These are phyloP conservation scores for Acanthopagrus latus DNA, from an alignment of 2,797 vertebrate genomes.

Conservation along the genomic window DNA sequence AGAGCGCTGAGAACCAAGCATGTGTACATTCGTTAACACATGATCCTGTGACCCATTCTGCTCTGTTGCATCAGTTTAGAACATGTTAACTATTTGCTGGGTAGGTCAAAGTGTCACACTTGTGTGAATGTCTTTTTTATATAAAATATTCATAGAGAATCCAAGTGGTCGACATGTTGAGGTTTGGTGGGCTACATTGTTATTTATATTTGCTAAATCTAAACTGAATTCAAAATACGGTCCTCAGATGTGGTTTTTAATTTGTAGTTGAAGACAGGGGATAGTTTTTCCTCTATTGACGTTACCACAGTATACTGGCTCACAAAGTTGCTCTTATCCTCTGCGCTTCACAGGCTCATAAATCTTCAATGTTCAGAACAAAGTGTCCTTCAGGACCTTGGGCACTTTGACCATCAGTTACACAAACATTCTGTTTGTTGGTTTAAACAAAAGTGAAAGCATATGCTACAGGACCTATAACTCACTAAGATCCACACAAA, in stretches of 20 bases:
- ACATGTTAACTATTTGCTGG: conserved; percentile 75
- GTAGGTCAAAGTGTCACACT: conserved; percentile 74
- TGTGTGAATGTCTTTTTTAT: conserved; percentile 58
- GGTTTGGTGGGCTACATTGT: conserved; percentile 50
- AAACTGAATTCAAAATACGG: conserved; percentile 42
- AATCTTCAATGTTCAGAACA: conserved; percentile 66
- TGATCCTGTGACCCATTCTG: conserved; percentile 82
- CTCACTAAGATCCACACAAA: conserved; percentile 65
- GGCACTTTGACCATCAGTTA: conserved; percentile 78
- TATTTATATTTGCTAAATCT: conserved; percentile 64
- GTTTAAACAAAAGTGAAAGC: conserved; percentile 82
- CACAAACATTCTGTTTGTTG: conserved; percentile 81
- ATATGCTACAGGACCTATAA: conserved; percentile 75
- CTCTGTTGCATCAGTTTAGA: conserved; percentile 82
- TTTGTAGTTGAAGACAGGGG: conserved; percentile 53
- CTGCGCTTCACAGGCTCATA: conserved; percentile 68
- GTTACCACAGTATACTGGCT: conserved; percentile 61
- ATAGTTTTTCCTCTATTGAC: conserved; percentile 31
- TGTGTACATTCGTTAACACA: conserved; percentile 84
- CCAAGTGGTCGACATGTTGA: conserved; percentile 50
- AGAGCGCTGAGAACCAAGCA: conserved; percentile 80
- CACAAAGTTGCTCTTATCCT: conserved; percentile 69
- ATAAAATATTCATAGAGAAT: conserved; percentile 66
- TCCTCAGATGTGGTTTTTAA: conserved; percentile 61
- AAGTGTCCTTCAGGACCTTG: conserved; percentile 77